These are phyloP conservation scores for Buceros bicornis DNA, from an alignment of 2,797 vertebrate species.

Conservation along the genomic window DNA sequence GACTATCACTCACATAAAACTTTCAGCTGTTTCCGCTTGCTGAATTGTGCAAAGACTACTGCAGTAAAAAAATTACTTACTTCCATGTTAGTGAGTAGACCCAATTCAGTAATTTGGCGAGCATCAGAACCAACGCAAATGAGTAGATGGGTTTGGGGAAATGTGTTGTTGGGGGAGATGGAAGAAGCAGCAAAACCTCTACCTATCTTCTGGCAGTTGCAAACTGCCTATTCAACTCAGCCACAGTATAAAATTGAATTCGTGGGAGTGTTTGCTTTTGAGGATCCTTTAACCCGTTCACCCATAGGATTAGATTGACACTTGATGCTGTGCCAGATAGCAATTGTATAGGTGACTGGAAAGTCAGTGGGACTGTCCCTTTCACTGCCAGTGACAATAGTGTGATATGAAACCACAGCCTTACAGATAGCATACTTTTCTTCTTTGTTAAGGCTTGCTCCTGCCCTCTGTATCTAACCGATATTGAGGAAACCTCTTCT, in stretches of 20 bases:
- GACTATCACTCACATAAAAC: neutral
- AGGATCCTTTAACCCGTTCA: neutral
- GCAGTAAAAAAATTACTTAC: neutral
- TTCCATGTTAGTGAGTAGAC: neutral
- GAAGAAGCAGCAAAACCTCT: neutral
- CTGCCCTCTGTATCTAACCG: neutral
- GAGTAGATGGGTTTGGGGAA: neutral
- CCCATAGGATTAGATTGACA: neutral
- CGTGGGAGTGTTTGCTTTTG: neutral
- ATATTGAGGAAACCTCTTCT: neutral
- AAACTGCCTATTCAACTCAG: neutral
- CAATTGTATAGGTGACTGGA: neutral
- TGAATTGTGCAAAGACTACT: neutral
- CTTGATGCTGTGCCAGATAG: neutral
- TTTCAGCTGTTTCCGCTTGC: neutral
- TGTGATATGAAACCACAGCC: neutral
- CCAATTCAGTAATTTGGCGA: neutral
- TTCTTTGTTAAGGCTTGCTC: neutral
- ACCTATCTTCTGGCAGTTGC: neutral
- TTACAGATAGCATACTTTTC: neutral
- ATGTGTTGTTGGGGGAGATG: fast-evolving
- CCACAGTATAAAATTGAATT: neutral
- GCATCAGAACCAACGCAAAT: neutral
- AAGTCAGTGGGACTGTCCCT: neutral
- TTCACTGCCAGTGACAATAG: neutral